phyloP scores from a whole-genome alignment of 2,888 invertebrate species.

The Kryphioiulus occultus region DNA sequence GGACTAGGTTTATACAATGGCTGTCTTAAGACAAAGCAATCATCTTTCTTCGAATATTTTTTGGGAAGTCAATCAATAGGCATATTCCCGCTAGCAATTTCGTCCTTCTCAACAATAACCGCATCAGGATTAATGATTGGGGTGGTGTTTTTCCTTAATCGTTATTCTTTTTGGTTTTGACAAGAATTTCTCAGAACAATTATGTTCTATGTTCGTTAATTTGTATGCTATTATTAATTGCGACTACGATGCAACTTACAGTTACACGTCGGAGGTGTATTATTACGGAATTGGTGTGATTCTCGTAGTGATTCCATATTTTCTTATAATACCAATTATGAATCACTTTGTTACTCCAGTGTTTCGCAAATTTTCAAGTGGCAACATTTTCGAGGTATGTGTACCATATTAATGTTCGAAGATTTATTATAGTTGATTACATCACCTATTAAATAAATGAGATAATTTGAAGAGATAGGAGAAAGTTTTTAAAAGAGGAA shows the following conservation, averaged over 20 bases:
- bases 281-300: neutral
- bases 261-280: neutral
- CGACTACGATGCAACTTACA: neutral
- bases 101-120: constrained; percentile 23
- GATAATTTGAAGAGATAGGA: too few species aligned
- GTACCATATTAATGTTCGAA: neutral
- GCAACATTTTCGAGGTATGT: constrained; percentile 41
- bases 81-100: neutral
- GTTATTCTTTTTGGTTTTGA: neutral
- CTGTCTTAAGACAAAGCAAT: neutral
- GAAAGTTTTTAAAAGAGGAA: too few species aligned
- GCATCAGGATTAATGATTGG: constrained; percentile 41
- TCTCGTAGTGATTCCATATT: neutral
- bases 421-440: too few species aligned
- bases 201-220: neutral
- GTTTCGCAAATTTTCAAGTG: constrained; percentile 28
- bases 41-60: constrained; percentile 27
- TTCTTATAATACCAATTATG: neutral
- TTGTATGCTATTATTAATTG: neutral
- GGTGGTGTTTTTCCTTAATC: neutral
- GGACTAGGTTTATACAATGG: constrained; percentile 1
- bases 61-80: constrained; percentile 18
- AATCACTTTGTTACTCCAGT: constrained; percentile 11
- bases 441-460: too few species aligned
- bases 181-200: neutral